Percentiles rank a stretch among this genome's conserved stretches.
These are phyloP conservation scores for Echinarachnius parma DNA, from an alignment of 53 echinoderm and acorn worm genomes.

Conservation along the genomic window DNA sequence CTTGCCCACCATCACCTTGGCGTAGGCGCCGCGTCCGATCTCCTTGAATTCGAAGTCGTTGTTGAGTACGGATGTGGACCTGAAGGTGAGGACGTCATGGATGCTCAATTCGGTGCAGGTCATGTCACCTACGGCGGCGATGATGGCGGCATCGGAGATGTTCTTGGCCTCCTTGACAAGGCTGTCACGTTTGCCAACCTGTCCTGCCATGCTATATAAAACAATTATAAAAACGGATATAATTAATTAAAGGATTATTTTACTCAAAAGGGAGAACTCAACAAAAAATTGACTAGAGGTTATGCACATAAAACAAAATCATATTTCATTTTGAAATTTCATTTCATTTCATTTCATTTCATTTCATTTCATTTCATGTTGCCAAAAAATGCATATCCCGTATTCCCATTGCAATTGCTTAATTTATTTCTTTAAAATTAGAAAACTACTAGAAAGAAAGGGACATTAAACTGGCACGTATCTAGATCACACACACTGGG, in stretches of 20 bases:
- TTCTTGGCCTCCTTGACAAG: not conserved
- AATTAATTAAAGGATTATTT: not conserved
- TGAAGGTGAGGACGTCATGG: slow-evolving; percentile 23
- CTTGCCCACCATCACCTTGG: slow-evolving; percentile 1
- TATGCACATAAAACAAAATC: too few species aligned
- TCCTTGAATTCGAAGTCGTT: slow-evolving; percentile 16
- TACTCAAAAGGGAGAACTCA: too few species aligned
- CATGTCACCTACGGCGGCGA: not conserved
- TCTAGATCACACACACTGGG: too few species aligned
- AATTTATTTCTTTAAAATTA: too few species aligned
- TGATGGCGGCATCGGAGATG: slow-evolving; percentile 4
- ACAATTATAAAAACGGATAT: not conserved
- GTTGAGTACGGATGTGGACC: slow-evolving; percentile 7
- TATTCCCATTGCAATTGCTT: too few species aligned
- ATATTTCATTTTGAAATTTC: too few species aligned
- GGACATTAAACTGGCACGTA: too few species aligned
- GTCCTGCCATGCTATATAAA: not conserved
- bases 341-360: too few species aligned
- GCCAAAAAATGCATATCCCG: too few species aligned
- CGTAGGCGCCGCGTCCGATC: slow-evolving; percentile 17
- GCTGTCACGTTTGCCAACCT: not conserved
- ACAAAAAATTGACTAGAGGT: too few species aligned
- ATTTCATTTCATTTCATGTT: too few species aligned
- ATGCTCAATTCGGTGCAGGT: not conserved
- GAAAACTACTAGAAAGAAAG: too few species aligned